Evolutionary conservation across 2,113 vertebrate genomes (phyloP), one percentile per base, ranked within the genome.

Genomic region (Muntiacus reevesi): DNA sequence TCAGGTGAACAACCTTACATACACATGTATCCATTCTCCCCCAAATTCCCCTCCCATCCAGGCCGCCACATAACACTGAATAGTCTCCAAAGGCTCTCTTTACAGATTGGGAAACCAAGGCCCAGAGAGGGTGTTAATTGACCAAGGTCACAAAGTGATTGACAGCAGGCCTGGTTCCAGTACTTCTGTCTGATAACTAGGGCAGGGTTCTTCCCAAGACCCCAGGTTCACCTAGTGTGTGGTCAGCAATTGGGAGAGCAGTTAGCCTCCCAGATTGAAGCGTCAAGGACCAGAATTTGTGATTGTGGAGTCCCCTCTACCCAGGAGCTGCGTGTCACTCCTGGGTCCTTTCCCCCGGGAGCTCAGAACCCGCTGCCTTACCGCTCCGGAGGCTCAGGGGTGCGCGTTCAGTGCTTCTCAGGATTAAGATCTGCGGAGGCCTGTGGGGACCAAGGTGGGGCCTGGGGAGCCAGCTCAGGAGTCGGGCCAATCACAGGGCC

Each of bases 341-440:
- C 84, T 50, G 43, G 85, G 40, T 36, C 25, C 40, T 19, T 57
- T 28, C 5, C 47, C 3, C 0, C 9, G 27, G 79, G 25, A 79
- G 52, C 89, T 11, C 15, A 47, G 43, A 62, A 15, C 21, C 12
- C 10, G 17, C 4, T 7, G 9, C 21, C 95, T 94, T 95, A 97
- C 94, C 90, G 3, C 60, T 43, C 13, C 8, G 40, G 82, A 40
- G 50, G 40, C 78, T 90, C 76, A 45, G 23, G 28, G 15, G 17
- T 9, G 25, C 0, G 7, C 0, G 0, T 4, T 64, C 25, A 0
- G 6, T 7, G n/a, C 28, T 40, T 45, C 23, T 83, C 0, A 5
- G 36, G 40, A 84, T 27, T 25, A 0, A 1, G 3, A 23, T 16
- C 4, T 1, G 7, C 1, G 0, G 14, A 28, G 3, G 25, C 43